These are phyloP conservation scores for Synchiropus splendidus DNA, from an alignment of 2,113 vertebrate genomes.

Conservation along the genomic window DNA sequence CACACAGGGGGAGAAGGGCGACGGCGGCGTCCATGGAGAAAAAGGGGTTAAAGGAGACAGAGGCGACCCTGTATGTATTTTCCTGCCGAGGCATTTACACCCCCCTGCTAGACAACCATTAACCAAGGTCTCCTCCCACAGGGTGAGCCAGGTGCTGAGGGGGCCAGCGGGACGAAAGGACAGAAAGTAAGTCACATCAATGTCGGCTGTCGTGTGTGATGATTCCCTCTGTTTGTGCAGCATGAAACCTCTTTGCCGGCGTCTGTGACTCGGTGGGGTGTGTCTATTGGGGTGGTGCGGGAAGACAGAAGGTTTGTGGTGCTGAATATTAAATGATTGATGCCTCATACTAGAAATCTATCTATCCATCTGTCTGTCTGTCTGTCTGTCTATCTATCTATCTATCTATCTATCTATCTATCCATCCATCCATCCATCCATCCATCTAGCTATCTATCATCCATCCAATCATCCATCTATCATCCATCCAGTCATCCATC, in stretches of 20 bases:
- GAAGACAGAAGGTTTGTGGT: slow-evolving; percentile 1
- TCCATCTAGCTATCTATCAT: too few species aligned
- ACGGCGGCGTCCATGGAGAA: slow-evolving; percentile 60
- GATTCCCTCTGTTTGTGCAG: slow-evolving; percentile 21
- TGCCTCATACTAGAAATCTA: too few species aligned
- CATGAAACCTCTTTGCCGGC: slow-evolving; percentile 5
- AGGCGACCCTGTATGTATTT: slow-evolving; percentile 74
- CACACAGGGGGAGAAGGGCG: slow-evolving; percentile 67
- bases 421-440: too few species aligned
- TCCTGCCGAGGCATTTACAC: slow-evolving; percentile 27
- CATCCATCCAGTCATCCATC: too few species aligned
- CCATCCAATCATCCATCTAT: too few species aligned
- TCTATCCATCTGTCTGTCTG: too few species aligned
- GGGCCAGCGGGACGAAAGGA: slow-evolving; percentile 64
- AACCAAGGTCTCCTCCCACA: slow-evolving; percentile 54
- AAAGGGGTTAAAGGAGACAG: slow-evolving; percentile 63
- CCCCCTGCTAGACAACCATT: slow-evolving; percentile 23
- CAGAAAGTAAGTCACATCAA: slow-evolving; percentile 70
- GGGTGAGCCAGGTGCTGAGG: slow-evolving; percentile 64
- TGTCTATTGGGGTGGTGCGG: neutral
- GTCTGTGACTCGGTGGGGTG: slow-evolving; percentile 4
- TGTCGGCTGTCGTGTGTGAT: slow-evolving; percentile 40
- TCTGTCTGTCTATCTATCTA: too few species aligned
- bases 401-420: too few species aligned
- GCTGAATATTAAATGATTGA: too few species aligned